phyloP scores from a whole-genome alignment of 2,888 invertebrate species.

The Dryobota labecula region DNA sequence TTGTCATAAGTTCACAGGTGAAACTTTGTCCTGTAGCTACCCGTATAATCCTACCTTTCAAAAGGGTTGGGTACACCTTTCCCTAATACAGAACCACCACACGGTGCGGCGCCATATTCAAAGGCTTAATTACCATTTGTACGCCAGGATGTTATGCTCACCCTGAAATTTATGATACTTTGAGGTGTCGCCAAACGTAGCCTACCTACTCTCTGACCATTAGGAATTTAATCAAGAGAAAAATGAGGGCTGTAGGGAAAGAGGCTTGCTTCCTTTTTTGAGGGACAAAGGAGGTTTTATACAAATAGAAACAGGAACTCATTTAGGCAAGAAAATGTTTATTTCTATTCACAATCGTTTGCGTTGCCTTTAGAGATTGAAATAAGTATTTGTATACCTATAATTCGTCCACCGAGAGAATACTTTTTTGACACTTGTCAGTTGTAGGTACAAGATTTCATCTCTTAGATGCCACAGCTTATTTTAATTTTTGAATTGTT shows the following conservation, averaged over 20 bases:
- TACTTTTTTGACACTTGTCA: too few species aligned
- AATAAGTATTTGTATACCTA: constrained; percentile 9
- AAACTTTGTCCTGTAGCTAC: constrained; percentile 8
- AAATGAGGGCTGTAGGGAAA: constrained; percentile 22
- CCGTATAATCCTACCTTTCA: constrained; percentile 34
- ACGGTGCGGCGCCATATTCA: constrained; percentile 36
- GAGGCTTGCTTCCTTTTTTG: constrained; percentile 26
- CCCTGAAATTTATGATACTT: constrained; percentile 41
- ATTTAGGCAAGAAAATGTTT: constrained; percentile 27
- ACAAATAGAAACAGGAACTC: constrained; percentile 45
- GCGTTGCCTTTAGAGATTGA: not conserved
- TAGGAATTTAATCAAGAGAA: constrained; percentile 56
- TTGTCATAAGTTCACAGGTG: constrained; percentile 32
- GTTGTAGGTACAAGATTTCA: too few species aligned
- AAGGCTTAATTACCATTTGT: constrained; percentile 49
- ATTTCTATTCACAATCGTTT: constrained; percentile 9
- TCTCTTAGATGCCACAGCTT: too few species aligned
- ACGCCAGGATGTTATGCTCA: constrained; percentile 39
- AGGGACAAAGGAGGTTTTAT: constrained; percentile 17
- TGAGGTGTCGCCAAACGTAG: constrained; percentile 22
- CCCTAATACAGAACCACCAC: constrained; percentile 26
- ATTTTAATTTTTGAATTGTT: too few species aligned
- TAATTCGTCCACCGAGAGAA: too few species aligned
- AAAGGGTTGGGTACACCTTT: constrained; percentile 30
- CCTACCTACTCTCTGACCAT: constrained; percentile 15